These are phyloP conservation scores for Proterorhinus semilunaris DNA, from an alignment of 2,113 vertebrate species.

Conservation along the genomic window DNA sequence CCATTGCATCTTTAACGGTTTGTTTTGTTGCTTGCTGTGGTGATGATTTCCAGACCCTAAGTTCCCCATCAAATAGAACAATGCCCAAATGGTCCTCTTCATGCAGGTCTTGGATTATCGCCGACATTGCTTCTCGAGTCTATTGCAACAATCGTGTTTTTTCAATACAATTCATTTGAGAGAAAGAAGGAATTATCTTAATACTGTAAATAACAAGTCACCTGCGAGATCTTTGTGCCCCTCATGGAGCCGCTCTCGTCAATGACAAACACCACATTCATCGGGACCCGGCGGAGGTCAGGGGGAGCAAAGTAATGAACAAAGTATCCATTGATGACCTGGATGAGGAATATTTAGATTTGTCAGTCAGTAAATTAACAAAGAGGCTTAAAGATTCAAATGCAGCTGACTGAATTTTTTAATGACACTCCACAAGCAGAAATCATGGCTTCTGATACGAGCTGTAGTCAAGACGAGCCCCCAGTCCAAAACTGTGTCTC, in stretches of 20 bases:
- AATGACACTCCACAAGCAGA: no score
- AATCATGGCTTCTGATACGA: no score
- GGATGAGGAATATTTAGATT: not conserved
- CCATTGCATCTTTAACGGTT: constrained; percentile 45
- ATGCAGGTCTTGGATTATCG: constrained; percentile 70
- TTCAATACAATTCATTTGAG: not conserved
- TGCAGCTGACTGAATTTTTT: no score
- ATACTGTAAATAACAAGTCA: constrained; percentile 19
- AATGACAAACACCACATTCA: constrained; percentile 79
- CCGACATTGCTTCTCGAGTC: constrained; percentile 69
- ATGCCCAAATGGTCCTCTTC: constrained; percentile 71
- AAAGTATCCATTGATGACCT: constrained; percentile 80
- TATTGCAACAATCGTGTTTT: constrained; percentile 28
- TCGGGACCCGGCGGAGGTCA: constrained; percentile 62
- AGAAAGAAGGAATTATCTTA: not conserved
- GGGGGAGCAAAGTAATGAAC: constrained; percentile 79
- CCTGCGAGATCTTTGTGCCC: constrained; percentile 67
- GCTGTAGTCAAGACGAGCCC: no score
- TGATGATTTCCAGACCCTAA: constrained; percentile 33
- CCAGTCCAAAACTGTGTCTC: no score
- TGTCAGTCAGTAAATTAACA: no score
- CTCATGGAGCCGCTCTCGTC: constrained; percentile 73
- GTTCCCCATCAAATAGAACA: not conserved
- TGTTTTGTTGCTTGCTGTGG: constrained; percentile 60
- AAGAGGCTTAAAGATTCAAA: no score